Base-by-base conservation (phyloP, 2,888 invertebrate species). In the Tetranychus truncatus region DNA sequence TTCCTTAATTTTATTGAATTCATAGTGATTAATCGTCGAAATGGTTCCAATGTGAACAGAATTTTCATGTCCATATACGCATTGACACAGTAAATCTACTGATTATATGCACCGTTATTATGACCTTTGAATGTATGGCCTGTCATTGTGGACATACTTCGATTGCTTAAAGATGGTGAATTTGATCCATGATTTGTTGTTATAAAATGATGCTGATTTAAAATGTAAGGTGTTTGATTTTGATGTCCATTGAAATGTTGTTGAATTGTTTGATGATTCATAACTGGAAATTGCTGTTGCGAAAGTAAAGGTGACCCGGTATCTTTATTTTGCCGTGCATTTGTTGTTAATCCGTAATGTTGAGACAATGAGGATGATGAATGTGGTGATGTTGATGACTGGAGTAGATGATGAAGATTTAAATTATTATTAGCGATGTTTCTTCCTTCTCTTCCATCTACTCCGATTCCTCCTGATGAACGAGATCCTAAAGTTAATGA, bases 261-360 rank as follows among this genome's bases (percentile, higher is more conserved):
- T 66, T 73, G 73, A 21, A 73, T 73, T n/a, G 34, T 34, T 21
- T 46, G 46, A 21, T 73, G 73, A 45, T 73, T 73, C 73, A 73
- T 73, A 66, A 45, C 45, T 9, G 20, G n/a, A 66, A 73, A 73
- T n/a, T 73, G 34, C 5, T 73, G 73, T 9, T n/a, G 15, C 5
- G 21, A 15, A 9, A 34, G 20, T 11, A 45, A 11, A 5, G 73
- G 20, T 20, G 73, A 45, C 11, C 18, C n/a, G 5, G 45, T 2
- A 11, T n/a, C n/a, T n/a, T 34, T n/a, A 24, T n/a, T 45, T 45
- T 55, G 55, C 1, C 55, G 55, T 15, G 1, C 55, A 15, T 15
- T 55, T 21, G 73, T 34, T 20, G 18, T 24, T 55, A 45, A 34
- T 20, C 45, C n/a, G 1, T 34, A 34, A 9, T 20, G 65, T 34